Conservation (phyloP, 2,888 invertebrate genomes). For the Chaitophorus viminalis region DNA sequence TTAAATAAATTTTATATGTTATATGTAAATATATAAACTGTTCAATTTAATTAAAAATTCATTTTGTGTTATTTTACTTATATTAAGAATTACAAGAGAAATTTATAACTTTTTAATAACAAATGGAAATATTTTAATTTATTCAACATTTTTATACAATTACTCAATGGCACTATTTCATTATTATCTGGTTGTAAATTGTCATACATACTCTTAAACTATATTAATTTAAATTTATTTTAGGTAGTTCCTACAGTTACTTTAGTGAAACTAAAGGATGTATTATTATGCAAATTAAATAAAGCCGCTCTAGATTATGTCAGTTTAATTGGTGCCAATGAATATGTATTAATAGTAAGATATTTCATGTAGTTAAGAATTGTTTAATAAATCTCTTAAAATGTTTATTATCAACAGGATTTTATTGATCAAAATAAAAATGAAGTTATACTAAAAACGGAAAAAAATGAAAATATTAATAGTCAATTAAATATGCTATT, state of each 20-base stretch:
- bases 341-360: constrained; percentile 42
- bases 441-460: constrained; percentile 38
- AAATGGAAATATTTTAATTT: too few relatives aligned
- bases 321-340: constrained; percentile 9
- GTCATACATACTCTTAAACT: too few relatives aligned
- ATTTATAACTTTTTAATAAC: too few relatives aligned
- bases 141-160: too few relatives aligned
- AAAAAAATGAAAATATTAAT: constrained; percentile 30
- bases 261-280: constrained; percentile 31
- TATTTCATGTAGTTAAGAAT: not conserved
- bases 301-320: constrained; percentile 37
- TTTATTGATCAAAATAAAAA: constrained; percentile 7
- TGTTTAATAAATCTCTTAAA: not conserved
- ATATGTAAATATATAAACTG: too few relatives aligned
- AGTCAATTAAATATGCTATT: constrained; percentile 28
- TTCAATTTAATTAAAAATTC: too few relatives aligned
- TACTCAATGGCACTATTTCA: too few relatives aligned
- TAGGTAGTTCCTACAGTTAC: constrained; percentile 21
- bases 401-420: not conserved
- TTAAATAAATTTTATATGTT: too few relatives aligned
- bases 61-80: too few relatives aligned
- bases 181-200: too few relatives aligned
- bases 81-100: too few relatives aligned
- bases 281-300: constrained; percentile 19
- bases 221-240: not conserved